These are phyloP conservation scores for Brachyrhaphis roseni DNA, from an alignment of 2,797 vertebrate species.

Conservation along the genomic window DNA sequence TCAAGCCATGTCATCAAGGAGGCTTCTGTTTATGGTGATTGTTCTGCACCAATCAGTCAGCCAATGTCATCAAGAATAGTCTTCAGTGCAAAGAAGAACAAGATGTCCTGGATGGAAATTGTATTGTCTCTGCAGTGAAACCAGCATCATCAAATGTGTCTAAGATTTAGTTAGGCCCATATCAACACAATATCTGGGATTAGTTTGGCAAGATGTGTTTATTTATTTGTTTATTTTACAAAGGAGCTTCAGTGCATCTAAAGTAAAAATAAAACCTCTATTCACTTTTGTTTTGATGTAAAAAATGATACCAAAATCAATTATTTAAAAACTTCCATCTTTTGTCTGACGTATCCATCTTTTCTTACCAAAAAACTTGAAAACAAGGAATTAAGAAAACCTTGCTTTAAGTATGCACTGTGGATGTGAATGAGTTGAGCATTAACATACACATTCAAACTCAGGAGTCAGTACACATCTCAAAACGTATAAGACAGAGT, in stretches of 20 bases:
- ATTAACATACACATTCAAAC: neutral
- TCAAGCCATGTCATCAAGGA: neutral
- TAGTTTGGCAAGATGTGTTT: neutral
- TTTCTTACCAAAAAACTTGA: neutral
- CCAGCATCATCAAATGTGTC: neutral
- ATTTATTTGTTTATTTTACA: neutral
- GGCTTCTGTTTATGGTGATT: neutral
- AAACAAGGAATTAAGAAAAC: neutral
- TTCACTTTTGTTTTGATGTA: neutral
- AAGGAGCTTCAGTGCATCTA: neutral
- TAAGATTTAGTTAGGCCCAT: neutral
- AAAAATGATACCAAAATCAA: neutral
- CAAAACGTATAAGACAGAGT: neutral
- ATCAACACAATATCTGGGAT: neutral
- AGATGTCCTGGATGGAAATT: neutral
- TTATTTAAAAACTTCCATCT: neutral
- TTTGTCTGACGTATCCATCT: neutral
- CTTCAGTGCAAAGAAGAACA: neutral
- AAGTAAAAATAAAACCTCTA: neutral
- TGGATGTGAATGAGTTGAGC: neutral
- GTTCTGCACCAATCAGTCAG: neutral
- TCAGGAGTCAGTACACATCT: neutral
- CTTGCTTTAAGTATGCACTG: neutral
- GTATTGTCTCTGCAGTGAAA: neutral
- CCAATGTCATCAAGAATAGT: neutral